These are phyloP conservation scores for Porites lutea DNA, from an alignment of 64 coral and sea anemone species.

Conservation along the genomic window DNA sequence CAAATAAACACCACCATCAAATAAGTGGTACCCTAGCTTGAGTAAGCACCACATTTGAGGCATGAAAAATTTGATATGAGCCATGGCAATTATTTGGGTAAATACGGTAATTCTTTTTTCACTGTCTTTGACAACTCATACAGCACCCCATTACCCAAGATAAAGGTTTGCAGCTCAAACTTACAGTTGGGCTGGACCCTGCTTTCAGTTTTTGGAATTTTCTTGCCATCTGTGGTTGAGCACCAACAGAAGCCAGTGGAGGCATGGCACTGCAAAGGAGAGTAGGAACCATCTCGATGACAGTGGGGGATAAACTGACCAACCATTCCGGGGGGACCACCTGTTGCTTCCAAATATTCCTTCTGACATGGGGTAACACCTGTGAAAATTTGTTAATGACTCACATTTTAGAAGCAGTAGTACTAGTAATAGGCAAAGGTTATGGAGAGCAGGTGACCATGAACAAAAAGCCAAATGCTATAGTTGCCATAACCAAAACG, in stretches of 20 bases:
- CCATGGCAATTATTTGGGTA: too few species aligned
- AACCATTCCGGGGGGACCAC: not conserved
- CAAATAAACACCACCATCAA: too few species aligned
- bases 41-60: too few species aligned
- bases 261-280: conserved; percentile 68
- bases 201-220: conserved; percentile 63
- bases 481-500: too few species aligned
- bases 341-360: conserved; percentile 53
- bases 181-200: conserved; percentile 65
- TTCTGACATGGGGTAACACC: conserved; percentile 74
- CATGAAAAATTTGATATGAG: too few species aligned
- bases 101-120: too few species aligned
- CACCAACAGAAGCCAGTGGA: conserved; percentile 94
- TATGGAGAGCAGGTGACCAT: not conserved
- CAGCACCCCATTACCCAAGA: too few species aligned
- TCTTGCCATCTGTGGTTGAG: conserved; percentile 68
- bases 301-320: conserved; percentile 72
- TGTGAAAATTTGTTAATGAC: not conserved
- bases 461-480: too few species aligned
- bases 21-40: too few species aligned
- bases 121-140: too few species aligned
- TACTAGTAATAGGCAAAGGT: not conserved
- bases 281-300: conserved; percentile 66
- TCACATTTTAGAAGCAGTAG: not conserved
- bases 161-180: not conserved